Percentiles rank a stretch among this genome's conserved stretches.
phyloP scores from a whole-genome alignment of 2,797 vertebrate genomes.

The Hydrophis major region DNA sequence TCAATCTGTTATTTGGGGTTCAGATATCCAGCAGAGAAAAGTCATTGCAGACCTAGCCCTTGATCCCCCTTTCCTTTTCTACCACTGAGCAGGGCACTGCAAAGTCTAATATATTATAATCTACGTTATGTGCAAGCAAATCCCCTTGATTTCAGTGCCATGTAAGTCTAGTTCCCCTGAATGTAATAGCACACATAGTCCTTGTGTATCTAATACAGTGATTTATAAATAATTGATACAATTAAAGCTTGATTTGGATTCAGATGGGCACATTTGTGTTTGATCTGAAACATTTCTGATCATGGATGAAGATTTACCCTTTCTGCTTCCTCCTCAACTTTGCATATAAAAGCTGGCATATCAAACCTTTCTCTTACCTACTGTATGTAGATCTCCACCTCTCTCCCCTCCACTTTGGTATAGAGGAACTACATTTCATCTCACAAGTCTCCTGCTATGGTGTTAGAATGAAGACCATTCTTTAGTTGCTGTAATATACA shows the following conservation, averaged over 20 bases:
- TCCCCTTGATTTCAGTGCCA: background rate
- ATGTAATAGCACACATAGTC: background rate
- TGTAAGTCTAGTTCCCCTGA: background rate
- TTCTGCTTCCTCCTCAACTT: background rate
- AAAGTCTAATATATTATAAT: background rate
- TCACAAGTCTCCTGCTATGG: background rate
- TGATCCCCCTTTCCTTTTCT: background rate
- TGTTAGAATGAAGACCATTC: background rate
- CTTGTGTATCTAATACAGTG: background rate
- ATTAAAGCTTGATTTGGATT: background rate
- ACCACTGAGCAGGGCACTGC: background rate
- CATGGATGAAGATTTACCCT: background rate
- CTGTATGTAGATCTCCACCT: background rate
- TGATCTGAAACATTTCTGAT: background rate
- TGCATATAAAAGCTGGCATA: background rate
- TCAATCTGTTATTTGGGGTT: background rate
- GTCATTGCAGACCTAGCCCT: background rate
- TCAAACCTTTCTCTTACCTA: background rate
- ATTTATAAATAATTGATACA: background rate
- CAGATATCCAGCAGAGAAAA: background rate
- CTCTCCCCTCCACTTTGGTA: background rate
- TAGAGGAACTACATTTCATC: background rate
- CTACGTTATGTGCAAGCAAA: background rate
- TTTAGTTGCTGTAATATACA: background rate
- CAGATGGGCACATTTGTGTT: background rate